These are phyloP conservation scores for Oryctes rhinoceros DNA, from an alignment of 1,140 invertebrate genomes.

Conservation along the genomic window DNA sequence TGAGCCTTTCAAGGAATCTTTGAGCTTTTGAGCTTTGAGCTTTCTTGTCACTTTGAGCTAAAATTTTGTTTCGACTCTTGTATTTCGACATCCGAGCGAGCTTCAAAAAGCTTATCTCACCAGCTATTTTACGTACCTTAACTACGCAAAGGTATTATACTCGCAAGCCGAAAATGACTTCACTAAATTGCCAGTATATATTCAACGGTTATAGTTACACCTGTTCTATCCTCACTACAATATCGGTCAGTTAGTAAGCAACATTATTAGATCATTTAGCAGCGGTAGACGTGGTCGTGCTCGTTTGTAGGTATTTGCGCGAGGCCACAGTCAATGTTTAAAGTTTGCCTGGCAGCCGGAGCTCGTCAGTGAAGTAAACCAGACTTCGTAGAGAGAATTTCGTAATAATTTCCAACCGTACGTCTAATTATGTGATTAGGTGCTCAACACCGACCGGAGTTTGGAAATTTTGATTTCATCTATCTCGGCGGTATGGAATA, in stretches of 20 bases:
- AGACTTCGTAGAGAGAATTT: background rate
- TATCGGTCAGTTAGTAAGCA: background rate
- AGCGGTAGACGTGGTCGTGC: background rate
- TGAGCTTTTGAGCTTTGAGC: no score
- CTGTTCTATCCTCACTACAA: background rate
- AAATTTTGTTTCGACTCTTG: no score
- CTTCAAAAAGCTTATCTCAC: no score
- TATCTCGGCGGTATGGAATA: background rate
- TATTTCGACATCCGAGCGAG: no score
- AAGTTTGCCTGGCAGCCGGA: background rate
- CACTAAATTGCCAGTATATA: no score
- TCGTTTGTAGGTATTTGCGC: background rate
- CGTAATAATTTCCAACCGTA: background rate
- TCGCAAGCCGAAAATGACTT: no score
- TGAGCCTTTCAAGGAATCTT: no score
- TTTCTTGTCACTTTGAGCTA: no score
- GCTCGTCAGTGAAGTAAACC: background rate
- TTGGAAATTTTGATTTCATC: background rate
- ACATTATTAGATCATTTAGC: slow-evolving; percentile 6
- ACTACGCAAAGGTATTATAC: no score
- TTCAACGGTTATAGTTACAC: no score
- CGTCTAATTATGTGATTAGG: slow-evolving; percentile 10
- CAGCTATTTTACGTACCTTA: no score
- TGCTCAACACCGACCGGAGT: background rate
- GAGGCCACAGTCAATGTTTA: background rate